These are phyloP conservation scores for Diabrotica virgifera DNA, from an alignment of 1,140 invertebrate species.

Conservation along the genomic window DNA sequence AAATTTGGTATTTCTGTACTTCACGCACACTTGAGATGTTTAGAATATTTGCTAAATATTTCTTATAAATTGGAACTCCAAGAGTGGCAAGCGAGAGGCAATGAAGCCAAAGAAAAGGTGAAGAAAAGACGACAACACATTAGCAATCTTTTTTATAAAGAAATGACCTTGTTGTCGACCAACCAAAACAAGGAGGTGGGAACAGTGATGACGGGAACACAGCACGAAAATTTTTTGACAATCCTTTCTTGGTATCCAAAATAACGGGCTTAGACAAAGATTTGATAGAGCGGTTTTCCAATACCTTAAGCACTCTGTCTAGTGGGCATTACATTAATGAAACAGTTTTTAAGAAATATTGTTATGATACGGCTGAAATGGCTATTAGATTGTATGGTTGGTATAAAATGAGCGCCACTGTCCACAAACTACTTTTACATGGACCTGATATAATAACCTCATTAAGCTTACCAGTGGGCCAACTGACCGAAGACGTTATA, in stretches of 20 bases:
- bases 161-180: slow-evolving; percentile 40
- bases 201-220: slow-evolving; percentile 47
- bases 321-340: slow-evolving; percentile 4
- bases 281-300: slow-evolving; percentile 35
- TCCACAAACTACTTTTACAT: slow-evolving; percentile 17
- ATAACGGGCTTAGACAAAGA: slow-evolving; percentile 40
- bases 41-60: slow-evolving; percentile 16
- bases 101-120: slow-evolving; percentile 11
- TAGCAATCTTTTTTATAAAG: slow-evolving; percentile 4
- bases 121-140: slow-evolving; percentile 15
- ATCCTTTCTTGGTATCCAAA: slow-evolving; percentile 33
- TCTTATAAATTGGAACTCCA: slow-evolving; percentile 17
- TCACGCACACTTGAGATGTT: slow-evolving; percentile 14
- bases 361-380: slow-evolving; percentile 15
- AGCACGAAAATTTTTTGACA: slow-evolving; percentile 43
- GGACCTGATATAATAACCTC: slow-evolving; percentile 16
- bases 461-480: slow-evolving; percentile 14
- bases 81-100: slow-evolving; percentile 17
- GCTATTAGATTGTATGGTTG: slow-evolving; percentile 5
- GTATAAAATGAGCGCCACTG: slow-evolving; percentile 19
- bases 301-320: background rate
- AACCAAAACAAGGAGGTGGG: slow-evolving; percentile 42
- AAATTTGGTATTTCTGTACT: slow-evolving; percentile 17
- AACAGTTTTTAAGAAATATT: background rate
- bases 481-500: slow-evolving; percentile 15